These are phyloP conservation scores for Phyllotreta striolata DNA, from an alignment of 2,888 invertebrate genomes.

Conservation along the genomic window DNA sequence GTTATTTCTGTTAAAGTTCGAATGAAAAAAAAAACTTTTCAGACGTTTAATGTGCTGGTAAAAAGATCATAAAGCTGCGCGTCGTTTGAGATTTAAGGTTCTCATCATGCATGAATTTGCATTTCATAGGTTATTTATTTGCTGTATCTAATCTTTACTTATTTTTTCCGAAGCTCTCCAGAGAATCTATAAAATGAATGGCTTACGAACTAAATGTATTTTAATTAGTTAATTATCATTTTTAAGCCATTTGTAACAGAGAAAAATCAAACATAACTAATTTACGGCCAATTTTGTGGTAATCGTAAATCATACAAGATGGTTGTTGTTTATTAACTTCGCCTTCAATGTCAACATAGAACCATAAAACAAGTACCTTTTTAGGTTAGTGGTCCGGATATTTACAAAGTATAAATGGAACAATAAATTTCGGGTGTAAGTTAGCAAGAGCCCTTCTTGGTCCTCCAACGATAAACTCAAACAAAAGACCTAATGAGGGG, in stretches of 20 bases:
- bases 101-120: background rate
- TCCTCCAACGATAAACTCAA: slow-evolving; percentile 32
- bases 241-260: no score
- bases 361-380: background rate
- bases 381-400: slow-evolving; percentile 7
- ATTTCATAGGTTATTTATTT: no score
- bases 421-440: slow-evolving; percentile 21
- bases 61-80: slow-evolving; percentile 1
- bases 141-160: no score
- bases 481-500: slow-evolving; percentile 34
- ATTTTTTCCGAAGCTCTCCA: no score
- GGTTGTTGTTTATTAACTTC: no score
- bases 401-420: slow-evolving; percentile 28
- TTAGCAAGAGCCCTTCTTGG: slow-evolving; percentile 26
- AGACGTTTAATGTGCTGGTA: slow-evolving; percentile 11
- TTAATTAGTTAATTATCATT: no score
- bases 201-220: no score
- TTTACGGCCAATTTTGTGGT: no score
- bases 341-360: slow-evolving; percentile 14
- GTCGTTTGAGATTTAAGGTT: slow-evolving; percentile 6
- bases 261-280: no score
- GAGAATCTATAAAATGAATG: no score
- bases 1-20: slow-evolving; percentile 5
- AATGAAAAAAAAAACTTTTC: background rate
- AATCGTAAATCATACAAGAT: no score